Percentiles rank a stretch among this genome's conserved stretches.
Evolutionary conservation across 2,113 vertebrate species (phyloP).

Genomic region (Chionis minor): DNA sequence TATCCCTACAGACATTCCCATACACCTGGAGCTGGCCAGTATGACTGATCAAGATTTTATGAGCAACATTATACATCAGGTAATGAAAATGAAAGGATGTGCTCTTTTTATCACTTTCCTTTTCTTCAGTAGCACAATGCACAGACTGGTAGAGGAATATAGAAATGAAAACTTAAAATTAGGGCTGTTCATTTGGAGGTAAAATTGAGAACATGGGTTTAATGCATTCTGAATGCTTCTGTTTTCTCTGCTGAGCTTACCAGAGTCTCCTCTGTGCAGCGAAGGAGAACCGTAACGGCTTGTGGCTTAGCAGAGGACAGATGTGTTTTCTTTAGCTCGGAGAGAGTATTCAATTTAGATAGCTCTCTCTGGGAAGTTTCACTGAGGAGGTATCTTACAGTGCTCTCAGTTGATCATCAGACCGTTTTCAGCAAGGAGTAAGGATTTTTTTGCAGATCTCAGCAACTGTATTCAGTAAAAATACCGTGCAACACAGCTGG

Average conservation of each 20-base stretch:
- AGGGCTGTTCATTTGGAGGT: neutral
- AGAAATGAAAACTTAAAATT: neutral
- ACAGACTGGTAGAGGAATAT: too few species aligned
- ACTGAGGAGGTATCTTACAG: neutral
- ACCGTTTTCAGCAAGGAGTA: neutral
- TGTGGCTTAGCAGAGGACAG: neutral
- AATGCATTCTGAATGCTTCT: neutral
- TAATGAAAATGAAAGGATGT: conserved; percentile 59
- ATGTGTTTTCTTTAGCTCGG: neutral
- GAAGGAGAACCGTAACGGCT: neutral
- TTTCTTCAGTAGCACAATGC: neutral
- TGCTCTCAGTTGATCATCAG: neutral
- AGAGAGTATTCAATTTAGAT: neutral
- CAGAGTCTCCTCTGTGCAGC: neutral
- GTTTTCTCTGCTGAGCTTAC: neutral
- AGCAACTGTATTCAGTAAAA: neutral
- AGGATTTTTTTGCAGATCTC: neutral
- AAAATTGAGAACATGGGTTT: neutral
- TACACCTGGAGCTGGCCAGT: conserved; percentile 96
- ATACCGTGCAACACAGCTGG: neutral
- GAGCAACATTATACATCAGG: conserved; percentile 91
- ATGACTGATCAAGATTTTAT: conserved; percentile 94
- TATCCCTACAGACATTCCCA: conserved; percentile 83
- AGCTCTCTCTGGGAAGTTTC: neutral
- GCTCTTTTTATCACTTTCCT: neutral